Evolutionary conservation across 2,888 invertebrate genomes (phyloP), one percentile per base, ranked within the genome.

Genomic region (Drepana falcataria): DNA sequence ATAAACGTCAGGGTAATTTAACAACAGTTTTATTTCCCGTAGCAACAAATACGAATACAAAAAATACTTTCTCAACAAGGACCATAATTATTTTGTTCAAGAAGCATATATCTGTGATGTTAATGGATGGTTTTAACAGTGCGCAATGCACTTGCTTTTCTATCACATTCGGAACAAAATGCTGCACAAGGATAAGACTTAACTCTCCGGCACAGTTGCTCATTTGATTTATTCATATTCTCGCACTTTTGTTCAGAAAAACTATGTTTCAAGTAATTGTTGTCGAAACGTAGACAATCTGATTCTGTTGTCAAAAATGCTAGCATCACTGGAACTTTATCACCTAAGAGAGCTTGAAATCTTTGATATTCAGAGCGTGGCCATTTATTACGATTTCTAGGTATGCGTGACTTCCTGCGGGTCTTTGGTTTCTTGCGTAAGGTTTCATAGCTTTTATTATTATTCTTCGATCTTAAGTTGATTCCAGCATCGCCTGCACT

Each of bases 141-240:
- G 9, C 44, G 44, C 44, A 9, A 41, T 41, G 40, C 56, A 40
- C 49, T 48, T 47, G 60, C 60, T 55, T 60, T 61, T 59, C 65
- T 66, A 54, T 64, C 57, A 59, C 78, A 78, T 53, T 70, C 67
- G 48, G 56, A 62, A 66, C 78, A 80, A 54, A 60, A 78, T 41
- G 64, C 58, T 4, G 68, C 60, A 66, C 77, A 79, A 9, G 77
- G 69, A 63, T 65, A 72, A 2, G 66, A 63, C 53, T 59, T 59
- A 4, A 65, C 55, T 56, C 57, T 65, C 55, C 60, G 63, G 58
- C 63, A 63, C 7, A 56, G 51, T 48, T 65, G 58, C 21, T 60
- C 54, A 51, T 68, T 66, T 48, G 68, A 62, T 53, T 51, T 59
- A 9, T 9, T 2, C 2, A 2, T 44, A 52, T 53, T 55, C 44